Evolutionary conservation across 2,888 invertebrate genomes (phyloP).

Genomic region (Drosophila macrothrix): DNA sequence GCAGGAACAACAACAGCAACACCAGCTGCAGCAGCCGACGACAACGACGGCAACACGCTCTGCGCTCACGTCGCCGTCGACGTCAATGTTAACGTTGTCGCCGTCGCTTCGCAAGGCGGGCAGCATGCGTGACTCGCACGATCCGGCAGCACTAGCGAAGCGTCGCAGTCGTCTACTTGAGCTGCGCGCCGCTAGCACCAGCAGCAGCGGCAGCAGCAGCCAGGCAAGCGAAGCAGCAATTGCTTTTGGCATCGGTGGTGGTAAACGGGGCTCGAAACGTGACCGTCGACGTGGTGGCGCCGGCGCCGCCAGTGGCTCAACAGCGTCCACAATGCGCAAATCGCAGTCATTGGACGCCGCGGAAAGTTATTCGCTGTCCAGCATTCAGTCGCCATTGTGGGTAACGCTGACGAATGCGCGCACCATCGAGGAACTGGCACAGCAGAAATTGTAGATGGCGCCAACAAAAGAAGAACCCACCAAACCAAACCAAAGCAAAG

Average conservation of each 20-base stretch:
- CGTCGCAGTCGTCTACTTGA: slow-evolving; percentile 70
- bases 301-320: slow-evolving; percentile 7
- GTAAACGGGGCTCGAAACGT: slow-evolving; percentile 52
- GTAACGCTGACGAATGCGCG: slow-evolving; percentile 92
- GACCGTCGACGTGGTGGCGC: slow-evolving; percentile 37
- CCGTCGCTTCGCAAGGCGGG: slow-evolving; percentile 67
- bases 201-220: slow-evolving; percentile 38
- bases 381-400: slow-evolving; percentile 92
- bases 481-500: slow-evolving; percentile 16
- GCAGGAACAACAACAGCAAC: slow-evolving; percentile 19
- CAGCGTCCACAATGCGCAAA: slow-evolving; percentile 66
- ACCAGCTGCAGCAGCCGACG: slow-evolving; percentile 9
- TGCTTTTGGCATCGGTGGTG: slow-evolving; percentile 48
- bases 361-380: slow-evolving; percentile 82
- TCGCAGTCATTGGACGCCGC: slow-evolving; percentile 78
- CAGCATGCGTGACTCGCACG: slow-evolving; percentile 64
- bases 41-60: slow-evolving; percentile 3
- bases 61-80: background rate
- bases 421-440: slow-evolving; percentile 85
- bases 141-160: slow-evolving; percentile 62
- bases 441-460: slow-evolving; percentile 65
- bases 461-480: slow-evolving; percentile 9
- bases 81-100: slow-evolving; percentile 32
- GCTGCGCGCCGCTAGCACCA: slow-evolving; percentile 59
- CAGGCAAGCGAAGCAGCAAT: slow-evolving; percentile 48